Evolutionary conservation across 2,888 invertebrate genomes (phyloP).

Genomic region (Mimas tiliae): DNA sequence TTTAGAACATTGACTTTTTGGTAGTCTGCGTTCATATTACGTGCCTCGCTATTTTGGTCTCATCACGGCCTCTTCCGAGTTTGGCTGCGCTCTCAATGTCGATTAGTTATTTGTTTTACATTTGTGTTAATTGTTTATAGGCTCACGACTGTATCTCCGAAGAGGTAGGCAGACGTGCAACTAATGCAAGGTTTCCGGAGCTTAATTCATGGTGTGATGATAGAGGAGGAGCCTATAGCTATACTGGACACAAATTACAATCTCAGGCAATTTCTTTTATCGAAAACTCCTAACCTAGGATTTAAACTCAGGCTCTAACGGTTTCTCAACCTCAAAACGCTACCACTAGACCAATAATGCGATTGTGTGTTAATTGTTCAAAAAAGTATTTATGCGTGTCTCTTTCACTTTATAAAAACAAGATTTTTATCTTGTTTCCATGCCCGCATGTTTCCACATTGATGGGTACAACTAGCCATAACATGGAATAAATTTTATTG

Average conservation of each 20-base stretch:
- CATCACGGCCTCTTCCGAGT: constrained; percentile 57
- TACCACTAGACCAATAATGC: too few species aligned
- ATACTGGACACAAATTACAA: too few species aligned
- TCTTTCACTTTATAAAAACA: constrained; percentile 30
- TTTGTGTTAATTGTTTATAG: too few species aligned
- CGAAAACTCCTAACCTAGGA: too few species aligned
- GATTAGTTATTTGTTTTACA: constrained; percentile 36
- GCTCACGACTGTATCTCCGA: too few species aligned
- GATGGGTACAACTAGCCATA: constrained; percentile 46
- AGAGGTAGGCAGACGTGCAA: too few species aligned
- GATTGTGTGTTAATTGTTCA: constrained; percentile 25
- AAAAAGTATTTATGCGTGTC: constrained; percentile 32
- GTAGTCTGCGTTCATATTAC: constrained; percentile 38
- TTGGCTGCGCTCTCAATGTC: constrained; percentile 39
- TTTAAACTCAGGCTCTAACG: too few species aligned
- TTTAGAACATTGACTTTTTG: constrained; percentile 40
- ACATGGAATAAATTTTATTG: constrained; percentile 55
- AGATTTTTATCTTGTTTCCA: constrained; percentile 41
- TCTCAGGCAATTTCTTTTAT: too few species aligned
- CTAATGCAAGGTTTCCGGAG: too few species aligned
- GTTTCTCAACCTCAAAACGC: too few species aligned
- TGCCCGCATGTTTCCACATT: constrained; percentile 56
- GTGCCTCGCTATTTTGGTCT: constrained; percentile 43
- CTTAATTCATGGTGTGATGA: too few species aligned
- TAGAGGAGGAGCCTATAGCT: too few species aligned